phyloP scores from a whole-genome alignment of 2,888 invertebrate species.

The Hymenopus coronatus region DNA sequence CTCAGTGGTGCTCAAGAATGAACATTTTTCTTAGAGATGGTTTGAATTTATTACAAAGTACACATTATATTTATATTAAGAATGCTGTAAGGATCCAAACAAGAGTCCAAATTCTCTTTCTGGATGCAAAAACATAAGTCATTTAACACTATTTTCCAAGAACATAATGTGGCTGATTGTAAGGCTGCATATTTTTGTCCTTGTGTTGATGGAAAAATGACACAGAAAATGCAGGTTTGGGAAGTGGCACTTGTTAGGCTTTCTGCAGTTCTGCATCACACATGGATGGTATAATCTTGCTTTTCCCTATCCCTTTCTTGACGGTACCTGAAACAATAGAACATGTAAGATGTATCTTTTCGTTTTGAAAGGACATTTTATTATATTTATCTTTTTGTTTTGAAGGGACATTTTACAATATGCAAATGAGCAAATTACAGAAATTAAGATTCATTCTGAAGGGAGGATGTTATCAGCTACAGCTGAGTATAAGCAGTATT shows the following conservation, averaged over 20 bases:
- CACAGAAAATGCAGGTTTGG: neutral
- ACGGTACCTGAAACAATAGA: constrained; percentile 56
- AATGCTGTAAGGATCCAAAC: neutral
- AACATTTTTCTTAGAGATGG: neutral
- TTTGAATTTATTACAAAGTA: neutral
- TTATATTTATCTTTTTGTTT: too few species aligned
- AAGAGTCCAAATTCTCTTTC: neutral
- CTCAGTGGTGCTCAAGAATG: neutral
- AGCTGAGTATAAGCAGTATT: too few species aligned
- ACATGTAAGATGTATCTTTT: neutral
- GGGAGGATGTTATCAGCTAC: too few species aligned
- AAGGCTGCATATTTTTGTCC: neutral
- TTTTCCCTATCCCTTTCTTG: constrained; percentile 66
- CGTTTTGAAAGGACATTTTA: too few species aligned
- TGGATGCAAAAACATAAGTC: neutral
- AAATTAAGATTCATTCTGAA: too few species aligned
- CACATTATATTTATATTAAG: neutral
- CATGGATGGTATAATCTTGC: constrained; percentile 69
- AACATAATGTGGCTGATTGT: neutral
- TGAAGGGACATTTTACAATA: too few species aligned
- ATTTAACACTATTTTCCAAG: neutral
- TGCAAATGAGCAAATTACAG: too few species aligned
- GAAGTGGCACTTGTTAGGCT: constrained; percentile 19
- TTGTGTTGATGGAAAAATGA: neutral
- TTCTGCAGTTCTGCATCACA: constrained; percentile 47